Evolutionary conservation across 1,140 invertebrate species (phyloP).

Genomic region (Oryzaephilus surinamensis): DNA sequence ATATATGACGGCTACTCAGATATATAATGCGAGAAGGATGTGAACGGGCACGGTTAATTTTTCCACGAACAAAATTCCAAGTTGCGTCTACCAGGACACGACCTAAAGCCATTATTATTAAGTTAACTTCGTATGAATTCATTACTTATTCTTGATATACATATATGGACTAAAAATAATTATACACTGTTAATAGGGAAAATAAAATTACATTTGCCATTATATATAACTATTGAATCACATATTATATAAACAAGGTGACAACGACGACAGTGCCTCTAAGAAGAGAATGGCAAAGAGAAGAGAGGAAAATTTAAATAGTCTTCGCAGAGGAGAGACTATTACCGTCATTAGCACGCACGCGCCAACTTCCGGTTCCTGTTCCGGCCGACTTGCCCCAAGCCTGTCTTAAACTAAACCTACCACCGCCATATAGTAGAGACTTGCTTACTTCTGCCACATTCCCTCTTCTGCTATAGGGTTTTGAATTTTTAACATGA

Average conservation of each 20-base stretch:
- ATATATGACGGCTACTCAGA: constrained; percentile 9
- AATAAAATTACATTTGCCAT: no score
- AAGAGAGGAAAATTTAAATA: no score
- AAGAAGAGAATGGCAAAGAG: constrained; percentile 6
- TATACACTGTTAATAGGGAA: neutral
- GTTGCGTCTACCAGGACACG: constrained; percentile 13
- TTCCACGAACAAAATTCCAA: constrained; percentile 20
- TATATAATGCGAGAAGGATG: constrained; percentile 26
- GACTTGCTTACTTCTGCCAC: no score
- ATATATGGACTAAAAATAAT: neutral
- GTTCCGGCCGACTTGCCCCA: constrained; percentile 27
- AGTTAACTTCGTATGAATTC: neutral
- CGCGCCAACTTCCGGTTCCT: constrained; percentile 34
- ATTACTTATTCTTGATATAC: neutral
- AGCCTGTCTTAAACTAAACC: constrained; percentile 14
- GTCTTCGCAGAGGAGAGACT: constrained; percentile 17
- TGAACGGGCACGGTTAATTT: constrained; percentile 22
- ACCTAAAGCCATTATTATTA: constrained; percentile 7
- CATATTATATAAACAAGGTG: neutral
- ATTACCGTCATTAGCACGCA: constrained; percentile 35
- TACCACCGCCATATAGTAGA: neutral
- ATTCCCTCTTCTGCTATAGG: constrained; percentile 20
- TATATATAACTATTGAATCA: neutral
- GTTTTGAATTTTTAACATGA: constrained; percentile 32
- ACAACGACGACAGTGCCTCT: neutral